Evolutionary conservation across 2,113 vertebrate genomes (phyloP).

Genomic region (Micromys minutus): DNA sequence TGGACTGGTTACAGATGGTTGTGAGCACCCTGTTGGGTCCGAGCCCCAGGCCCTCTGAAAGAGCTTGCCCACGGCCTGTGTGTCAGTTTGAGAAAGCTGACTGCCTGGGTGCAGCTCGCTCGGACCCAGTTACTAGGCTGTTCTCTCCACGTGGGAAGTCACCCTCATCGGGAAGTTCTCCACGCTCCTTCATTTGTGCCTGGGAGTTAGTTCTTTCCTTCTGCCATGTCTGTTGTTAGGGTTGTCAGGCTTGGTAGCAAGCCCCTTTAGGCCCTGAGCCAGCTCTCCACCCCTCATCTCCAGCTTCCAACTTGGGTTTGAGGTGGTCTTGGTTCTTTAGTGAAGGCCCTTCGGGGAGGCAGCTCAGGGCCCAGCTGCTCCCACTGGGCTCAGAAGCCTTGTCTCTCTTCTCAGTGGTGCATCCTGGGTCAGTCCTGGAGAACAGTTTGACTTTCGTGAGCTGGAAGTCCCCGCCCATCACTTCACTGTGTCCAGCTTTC

Average conservation of each 20-base stretch:
- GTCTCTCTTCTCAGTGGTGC: conserved; percentile 73
- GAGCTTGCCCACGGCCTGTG: neutral
- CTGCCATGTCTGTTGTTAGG: neutral
- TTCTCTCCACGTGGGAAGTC: conserved; percentile 69
- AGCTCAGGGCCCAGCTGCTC: conserved; percentile 17
- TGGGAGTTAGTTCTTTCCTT: neutral
- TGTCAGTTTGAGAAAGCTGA: fast-evolving
- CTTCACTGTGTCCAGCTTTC: neutral
- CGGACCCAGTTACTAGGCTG: conserved; percentile 51
- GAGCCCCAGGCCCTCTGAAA: no score
- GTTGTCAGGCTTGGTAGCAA: neutral
- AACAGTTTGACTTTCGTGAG: neutral
- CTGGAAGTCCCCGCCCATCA: fast-evolving
- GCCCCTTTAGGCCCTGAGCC: neutral
- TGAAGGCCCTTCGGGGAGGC: conserved; percentile 66
- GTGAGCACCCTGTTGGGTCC: neutral
- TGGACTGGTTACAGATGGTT: neutral
- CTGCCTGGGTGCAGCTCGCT: fast-evolving
- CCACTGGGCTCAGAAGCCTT: conserved; percentile 4
- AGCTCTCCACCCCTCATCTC: neutral
- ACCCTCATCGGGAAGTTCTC: fast-evolving
- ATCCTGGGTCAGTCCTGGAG: conserved; percentile 75
- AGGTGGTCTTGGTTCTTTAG: conserved; percentile 81
- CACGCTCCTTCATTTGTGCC: neutral
- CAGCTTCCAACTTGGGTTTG: conserved; percentile 50